A percentile compares a stretch with the other conserved stretches of the same genome.
phyloP scores from a whole-genome alignment of 1,140 invertebrate species.

The Radopholus similis region DNA sequence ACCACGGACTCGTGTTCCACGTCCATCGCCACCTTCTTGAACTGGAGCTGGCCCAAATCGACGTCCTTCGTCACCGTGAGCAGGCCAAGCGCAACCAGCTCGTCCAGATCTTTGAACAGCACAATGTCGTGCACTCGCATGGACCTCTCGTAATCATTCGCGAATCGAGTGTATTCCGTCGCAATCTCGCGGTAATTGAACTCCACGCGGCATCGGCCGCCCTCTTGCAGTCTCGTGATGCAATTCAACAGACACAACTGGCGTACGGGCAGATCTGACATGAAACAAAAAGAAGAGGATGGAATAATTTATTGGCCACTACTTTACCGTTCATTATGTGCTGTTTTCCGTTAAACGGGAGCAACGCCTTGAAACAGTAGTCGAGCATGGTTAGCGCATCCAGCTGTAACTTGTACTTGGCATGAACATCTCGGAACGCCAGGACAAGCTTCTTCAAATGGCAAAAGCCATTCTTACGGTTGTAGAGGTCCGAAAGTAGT shows the following conservation, averaged over 20 bases:
- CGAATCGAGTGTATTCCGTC: slow-evolving; percentile 6
- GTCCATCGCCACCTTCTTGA: no score
- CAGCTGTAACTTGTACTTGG: neutral
- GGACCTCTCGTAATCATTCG: slow-evolving; percentile 1
- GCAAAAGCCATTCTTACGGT: neutral
- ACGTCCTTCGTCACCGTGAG: neutral
- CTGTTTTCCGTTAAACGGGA: neutral
- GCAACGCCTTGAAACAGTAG: neutral
- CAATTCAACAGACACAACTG: slow-evolving; percentile 11
- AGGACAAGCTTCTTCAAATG: slow-evolving; percentile 15
- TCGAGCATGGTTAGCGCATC: neutral
- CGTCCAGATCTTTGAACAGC: slow-evolving; percentile 13
- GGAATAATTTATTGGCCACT: neutral
- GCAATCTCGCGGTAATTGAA: slow-evolving; percentile 17
- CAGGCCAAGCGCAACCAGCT: neutral
- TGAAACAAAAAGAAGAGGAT: neutral
- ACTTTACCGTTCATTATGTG: neutral
- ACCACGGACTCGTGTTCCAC: no score
- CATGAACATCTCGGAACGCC: neutral
- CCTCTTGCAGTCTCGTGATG: neutral
- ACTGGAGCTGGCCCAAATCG: slow-evolving; percentile 11
- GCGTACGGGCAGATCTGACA: slow-evolving; percentile 2
- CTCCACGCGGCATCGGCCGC: neutral
- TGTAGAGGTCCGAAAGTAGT: neutral
- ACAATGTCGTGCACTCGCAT: slow-evolving; percentile 11